These are phyloP conservation scores for Melitaea athalia DNA, from an alignment of 2,888 invertebrate genomes.

Conservation along the genomic window DNA sequence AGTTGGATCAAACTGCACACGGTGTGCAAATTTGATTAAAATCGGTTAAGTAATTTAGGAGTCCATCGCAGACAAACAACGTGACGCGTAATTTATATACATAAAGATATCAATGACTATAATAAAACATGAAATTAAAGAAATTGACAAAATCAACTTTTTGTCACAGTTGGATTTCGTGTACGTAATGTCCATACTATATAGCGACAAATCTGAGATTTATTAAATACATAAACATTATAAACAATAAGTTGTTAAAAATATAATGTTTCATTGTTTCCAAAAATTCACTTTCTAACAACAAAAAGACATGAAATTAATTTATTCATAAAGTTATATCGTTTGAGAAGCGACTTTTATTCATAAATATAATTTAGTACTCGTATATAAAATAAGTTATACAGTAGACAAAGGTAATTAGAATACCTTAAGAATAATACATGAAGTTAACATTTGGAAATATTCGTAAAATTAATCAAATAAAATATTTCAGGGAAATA, in stretches of 20 bases:
- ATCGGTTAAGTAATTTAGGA: no score
- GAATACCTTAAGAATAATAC: slow-evolving; percentile 62
- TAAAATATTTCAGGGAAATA: background rate
- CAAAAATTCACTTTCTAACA: background rate
- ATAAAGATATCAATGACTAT: background rate
- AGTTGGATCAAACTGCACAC: no score
- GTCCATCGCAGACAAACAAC: no score
- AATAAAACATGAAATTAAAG: background rate
- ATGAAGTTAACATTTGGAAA: slow-evolving; percentile 42
- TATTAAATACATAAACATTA: background rate
- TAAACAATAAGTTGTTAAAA: background rate
- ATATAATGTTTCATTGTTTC: background rate
- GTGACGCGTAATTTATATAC: no score
- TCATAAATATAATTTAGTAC: slow-evolving; percentile 15
- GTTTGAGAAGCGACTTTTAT: background rate
- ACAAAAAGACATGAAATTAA: background rate
- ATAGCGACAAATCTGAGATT: background rate
- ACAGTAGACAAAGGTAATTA: slow-evolving; percentile 56
- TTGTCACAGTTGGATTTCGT: background rate
- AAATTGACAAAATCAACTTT: background rate
- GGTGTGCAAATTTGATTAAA: no score
- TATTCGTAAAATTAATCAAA: slow-evolving; percentile 12
- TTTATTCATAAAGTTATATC: background rate
- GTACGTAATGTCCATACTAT: background rate
- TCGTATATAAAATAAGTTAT: slow-evolving; percentile 66